These are phyloP conservation scores for Dioctria linearis DNA, from an alignment of 2,888 invertebrate genomes.

Conservation along the genomic window DNA sequence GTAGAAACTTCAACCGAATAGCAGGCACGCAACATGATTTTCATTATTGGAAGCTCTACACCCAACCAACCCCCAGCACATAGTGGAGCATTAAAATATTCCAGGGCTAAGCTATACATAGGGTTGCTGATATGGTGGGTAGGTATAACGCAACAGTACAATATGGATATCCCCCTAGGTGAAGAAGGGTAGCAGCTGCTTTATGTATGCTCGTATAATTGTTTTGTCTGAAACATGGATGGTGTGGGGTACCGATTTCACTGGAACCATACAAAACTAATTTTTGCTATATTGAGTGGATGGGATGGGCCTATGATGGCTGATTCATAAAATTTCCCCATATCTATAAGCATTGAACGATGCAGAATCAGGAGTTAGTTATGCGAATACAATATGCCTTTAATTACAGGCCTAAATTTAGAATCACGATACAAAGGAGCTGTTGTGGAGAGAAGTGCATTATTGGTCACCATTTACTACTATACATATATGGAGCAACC, in stretches of 20 bases:
- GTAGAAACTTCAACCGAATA: constrained; percentile 24
- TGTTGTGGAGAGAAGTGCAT: constrained; percentile 18
- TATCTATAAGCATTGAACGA: neutral
- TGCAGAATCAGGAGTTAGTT: constrained; percentile 12
- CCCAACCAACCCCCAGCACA: constrained; percentile 7
- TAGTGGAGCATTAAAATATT: constrained; percentile 19
- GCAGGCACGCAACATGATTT: constrained; percentile 35
- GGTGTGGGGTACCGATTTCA: constrained; percentile 29
- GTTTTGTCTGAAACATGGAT: constrained; percentile 12
- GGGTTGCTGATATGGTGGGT: neutral
- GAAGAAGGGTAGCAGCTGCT: neutral
- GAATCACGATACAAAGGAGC: constrained; percentile 19
- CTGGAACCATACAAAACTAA: constrained; percentile 9
- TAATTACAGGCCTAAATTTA: constrained; percentile 39
- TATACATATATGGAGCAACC: no score
- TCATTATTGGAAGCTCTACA: constrained; percentile 15
- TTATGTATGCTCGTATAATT: constrained; percentile 16
- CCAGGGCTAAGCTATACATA: neutral
- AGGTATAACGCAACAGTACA: neutral
- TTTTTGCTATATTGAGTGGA: neutral
- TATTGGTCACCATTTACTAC: neutral
- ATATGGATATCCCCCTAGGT: neutral
- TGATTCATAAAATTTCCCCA: constrained; percentile 34
- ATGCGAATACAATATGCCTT: constrained; percentile 23
- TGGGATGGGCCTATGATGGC: neutral